Evolutionary conservation across 2,797 vertebrate genomes (phyloP), one percentile per base, ranked within the genome.

Genomic region (Mastacembelus armatus): DNA sequence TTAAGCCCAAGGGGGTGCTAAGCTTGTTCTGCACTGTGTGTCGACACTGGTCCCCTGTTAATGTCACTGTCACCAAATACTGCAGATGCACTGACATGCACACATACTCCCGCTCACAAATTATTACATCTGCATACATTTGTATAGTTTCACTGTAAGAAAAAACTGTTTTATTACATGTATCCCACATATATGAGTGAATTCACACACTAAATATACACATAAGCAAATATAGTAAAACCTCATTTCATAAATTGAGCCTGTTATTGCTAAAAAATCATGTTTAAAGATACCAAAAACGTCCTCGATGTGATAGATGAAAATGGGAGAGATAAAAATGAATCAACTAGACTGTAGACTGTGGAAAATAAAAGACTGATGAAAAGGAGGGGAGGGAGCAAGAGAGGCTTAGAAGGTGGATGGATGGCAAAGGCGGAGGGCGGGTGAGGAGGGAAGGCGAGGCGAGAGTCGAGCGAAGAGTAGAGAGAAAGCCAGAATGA

Each of bases 401-500:
- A 50, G 84, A 84, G 81, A 87, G 82, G 84, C 76, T 88, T 82
- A 88, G 85, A 84, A 88, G 78, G 87, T 87, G 88, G 85, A 88
- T 87, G 86, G 85, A 88, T 90, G 86, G 80, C 43, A 19, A 73
- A 77, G 76, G 79, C 69, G 67, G 60, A 45, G 42, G 66, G 60
- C 49, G 52, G 66, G 47, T n/a, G 30, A 66, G 35, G 42, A 15
- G 48, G 60, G 56, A 36, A 42, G 45, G 69, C 36, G 74, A 45
- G 78, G 60, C 33, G 51, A 77, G 65, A 48, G 77, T 57, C 57
- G 82, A 78, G 85, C 27, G 40, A 71, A 82, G 81, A 83, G 86
- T 18, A 80, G 86, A 88, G 88, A 89, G 87, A 89, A 84, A 90
- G 87, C 78, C 72, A 48, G 85, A 91, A 92, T 93, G 90, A 94